A percentile compares a stretch with the other conserved stretches of the same genome.
Evolutionary conservation across 2,113 vertebrate genomes (phyloP).

Genomic region (Siniperca chuatsi): DNA sequence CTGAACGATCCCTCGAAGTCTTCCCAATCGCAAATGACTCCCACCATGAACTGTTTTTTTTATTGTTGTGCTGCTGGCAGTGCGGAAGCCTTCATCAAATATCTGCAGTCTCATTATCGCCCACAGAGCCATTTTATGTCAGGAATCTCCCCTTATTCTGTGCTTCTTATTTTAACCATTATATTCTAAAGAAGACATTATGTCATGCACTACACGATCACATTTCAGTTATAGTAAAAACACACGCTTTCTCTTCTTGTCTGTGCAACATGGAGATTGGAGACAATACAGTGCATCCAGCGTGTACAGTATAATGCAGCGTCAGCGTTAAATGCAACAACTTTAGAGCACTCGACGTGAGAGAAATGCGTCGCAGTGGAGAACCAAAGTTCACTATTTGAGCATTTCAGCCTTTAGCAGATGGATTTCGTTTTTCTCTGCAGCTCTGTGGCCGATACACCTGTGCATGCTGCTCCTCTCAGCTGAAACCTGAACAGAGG

Average conservation of each 20-base stretch:
- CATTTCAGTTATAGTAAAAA: not conserved
- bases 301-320: slow-evolving; percentile 20
- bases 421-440: not conserved
- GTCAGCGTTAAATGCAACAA: slow-evolving; percentile 45
- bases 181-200: not conserved
- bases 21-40: not conserved
- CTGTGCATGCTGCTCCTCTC: not conserved
- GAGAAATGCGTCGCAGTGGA: not conserved
- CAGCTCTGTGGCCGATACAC: not conserved
- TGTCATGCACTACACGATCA: not conserved
- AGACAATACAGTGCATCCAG: not conserved
- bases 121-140: slow-evolving; percentile 39
- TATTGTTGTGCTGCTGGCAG: slow-evolving; percentile 26
- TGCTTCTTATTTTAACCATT: not conserved
- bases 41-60: not conserved
- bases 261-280: not conserved
- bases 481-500: not conserved
- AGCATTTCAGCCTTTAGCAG: not conserved
- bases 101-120: slow-evolving; percentile 72
- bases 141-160: slow-evolving; percentile 2
- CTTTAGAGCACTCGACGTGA: slow-evolving; percentile 20
- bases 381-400: slow-evolving; percentile 10
- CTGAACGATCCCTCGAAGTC: not conserved
- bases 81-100: slow-evolving; percentile 50
- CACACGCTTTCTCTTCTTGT: not conserved